Evolutionary conservation across 2,113 vertebrate genomes (phyloP).

Genomic region (Lepus americanus): DNA sequence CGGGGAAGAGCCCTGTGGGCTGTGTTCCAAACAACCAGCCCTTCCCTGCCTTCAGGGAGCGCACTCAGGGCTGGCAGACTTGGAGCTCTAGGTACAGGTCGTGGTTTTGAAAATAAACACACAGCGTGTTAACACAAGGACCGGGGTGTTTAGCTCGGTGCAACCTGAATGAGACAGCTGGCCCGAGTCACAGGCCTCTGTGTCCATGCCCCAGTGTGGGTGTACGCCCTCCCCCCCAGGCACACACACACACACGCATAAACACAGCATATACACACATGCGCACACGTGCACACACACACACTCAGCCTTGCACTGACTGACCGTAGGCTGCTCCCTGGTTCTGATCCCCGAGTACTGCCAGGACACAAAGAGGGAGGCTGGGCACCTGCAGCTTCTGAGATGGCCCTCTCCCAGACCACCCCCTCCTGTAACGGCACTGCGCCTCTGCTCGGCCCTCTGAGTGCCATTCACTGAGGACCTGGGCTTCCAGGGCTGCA

Average conservation of each 20-base stretch:
- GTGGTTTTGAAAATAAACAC: conserved; percentile 36
- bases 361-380: too few species aligned
- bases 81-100: neutral
- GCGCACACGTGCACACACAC: neutral
- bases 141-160: neutral
- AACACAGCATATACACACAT: neutral
- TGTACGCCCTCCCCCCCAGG: too few species aligned
- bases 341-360: neutral
- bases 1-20: neutral
- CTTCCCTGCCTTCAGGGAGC: conserved; percentile 44
- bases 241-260: neutral
- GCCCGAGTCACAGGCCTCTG: neutral
- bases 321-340: neutral
- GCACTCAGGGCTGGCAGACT: neutral
- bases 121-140: neutral
- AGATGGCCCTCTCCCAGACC: too few species aligned
- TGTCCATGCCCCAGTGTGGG: neutral
- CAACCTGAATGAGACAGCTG: neutral
- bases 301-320: neutral
- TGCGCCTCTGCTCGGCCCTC: too few species aligned
- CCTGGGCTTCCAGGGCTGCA: too few species aligned
- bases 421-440: too few species aligned
- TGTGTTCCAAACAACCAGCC: conserved; percentile 30
- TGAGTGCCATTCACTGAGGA: too few species aligned
- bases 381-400: too few species aligned